These are phyloP conservation scores for Nyctibius grandis DNA, from an alignment of 2,797 vertebrate genomes.

Conservation along the genomic window DNA sequence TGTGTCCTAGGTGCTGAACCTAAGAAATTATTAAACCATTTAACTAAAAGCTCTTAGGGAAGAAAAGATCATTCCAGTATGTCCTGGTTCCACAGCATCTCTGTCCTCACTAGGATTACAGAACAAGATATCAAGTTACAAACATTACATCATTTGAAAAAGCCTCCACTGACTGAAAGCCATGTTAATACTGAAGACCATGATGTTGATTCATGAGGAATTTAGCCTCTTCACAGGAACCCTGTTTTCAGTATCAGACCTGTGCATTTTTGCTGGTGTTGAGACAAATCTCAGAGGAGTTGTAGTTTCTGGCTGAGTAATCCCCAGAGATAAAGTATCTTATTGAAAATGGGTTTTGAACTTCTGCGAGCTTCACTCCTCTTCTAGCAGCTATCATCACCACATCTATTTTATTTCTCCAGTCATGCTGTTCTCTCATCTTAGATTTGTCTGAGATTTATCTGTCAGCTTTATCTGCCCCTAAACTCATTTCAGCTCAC, in stretches of 20 bases:
- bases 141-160: neutral
- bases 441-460: conserved; percentile 26
- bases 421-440: neutral
- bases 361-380: neutral
- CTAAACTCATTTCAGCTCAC: neutral
- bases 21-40: neutral
- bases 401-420: conserved; percentile 27
- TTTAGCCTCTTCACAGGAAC: neutral
- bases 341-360: neutral
- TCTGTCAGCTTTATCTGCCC: conserved; percentile 36
- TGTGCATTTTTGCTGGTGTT: neutral
- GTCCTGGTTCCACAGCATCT: neutral
- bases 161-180: neutral
- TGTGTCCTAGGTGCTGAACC: neutral
- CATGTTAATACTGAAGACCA: neutral
- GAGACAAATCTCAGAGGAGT: neutral
- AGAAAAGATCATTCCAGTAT: neutral
- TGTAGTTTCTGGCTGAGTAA: neutral
- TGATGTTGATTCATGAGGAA: conserved; percentile 12
- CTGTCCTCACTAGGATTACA: neutral
- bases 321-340: neutral
- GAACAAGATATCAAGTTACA: neutral
- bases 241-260: neutral
- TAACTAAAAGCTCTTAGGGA: neutral
- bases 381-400: conserved; percentile 20